Evolutionary conservation across 2,888 invertebrate species (phyloP).

Genomic region (Ypsolopha scabrella): DNA sequence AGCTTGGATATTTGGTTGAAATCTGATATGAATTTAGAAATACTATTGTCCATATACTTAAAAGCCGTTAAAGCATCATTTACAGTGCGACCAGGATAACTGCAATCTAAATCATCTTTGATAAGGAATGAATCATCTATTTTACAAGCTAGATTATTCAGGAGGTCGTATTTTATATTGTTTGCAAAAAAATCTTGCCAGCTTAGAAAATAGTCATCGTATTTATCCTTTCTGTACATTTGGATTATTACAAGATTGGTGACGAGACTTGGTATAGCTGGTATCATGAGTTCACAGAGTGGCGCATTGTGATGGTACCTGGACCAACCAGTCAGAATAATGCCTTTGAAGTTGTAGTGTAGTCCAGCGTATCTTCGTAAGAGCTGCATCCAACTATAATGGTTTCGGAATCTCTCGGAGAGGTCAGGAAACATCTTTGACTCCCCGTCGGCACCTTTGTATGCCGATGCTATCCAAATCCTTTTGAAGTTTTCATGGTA

Average conservation of each 20-base stretch:
- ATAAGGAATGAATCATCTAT: too few relatives aligned
- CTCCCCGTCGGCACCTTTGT: constrained; percentile 79
- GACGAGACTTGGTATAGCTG: constrained; percentile 72
- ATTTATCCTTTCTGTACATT: constrained; percentile 22
- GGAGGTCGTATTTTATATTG: too few relatives aligned
- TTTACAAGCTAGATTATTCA: not conserved
- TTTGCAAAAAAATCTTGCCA: not conserved
- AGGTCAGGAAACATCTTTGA: constrained; percentile 65
- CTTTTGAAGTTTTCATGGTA: constrained; percentile 66
- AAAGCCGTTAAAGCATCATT: too few relatives aligned
- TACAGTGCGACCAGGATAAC: too few relatives aligned
- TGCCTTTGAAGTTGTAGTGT: constrained; percentile 63
- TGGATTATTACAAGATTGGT: constrained; percentile 66
- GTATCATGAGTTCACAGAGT: constrained; percentile 74
- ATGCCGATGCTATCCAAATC: constrained; percentile 87
- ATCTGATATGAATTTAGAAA: too few relatives aligned
- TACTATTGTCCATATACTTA: too few relatives aligned
- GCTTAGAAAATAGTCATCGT: constrained; percentile 7
- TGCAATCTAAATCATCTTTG: too few relatives aligned
- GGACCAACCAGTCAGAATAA: constrained; percentile 80
- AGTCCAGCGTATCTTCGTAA: constrained; percentile 47
- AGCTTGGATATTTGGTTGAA: too few relatives aligned
- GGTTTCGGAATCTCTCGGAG: constrained; percentile 76
- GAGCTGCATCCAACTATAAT: constrained; percentile 77
- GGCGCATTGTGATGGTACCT: constrained; percentile 76